These are phyloP conservation scores for Climacteris rufus DNA, from an alignment of 2,113 vertebrate genomes.

Conservation along the genomic window DNA sequence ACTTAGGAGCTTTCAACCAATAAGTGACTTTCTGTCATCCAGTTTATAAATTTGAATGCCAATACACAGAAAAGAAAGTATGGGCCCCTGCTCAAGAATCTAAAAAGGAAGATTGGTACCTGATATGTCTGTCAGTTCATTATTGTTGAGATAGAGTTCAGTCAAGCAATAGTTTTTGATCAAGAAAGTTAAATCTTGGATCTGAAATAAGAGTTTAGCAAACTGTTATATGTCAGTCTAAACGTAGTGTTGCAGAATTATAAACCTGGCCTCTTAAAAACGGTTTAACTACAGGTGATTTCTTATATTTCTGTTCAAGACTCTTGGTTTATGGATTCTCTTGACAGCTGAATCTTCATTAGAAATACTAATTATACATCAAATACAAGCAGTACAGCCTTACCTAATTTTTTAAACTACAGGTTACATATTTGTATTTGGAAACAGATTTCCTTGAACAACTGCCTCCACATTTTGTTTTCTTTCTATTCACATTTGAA, in stretches of 20 bases:
- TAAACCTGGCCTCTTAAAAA: not conserved
- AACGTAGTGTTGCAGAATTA: not conserved
- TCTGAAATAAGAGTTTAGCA: slow-evolving; percentile 69
- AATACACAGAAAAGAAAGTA: not conserved
- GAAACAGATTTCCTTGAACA: not conserved
- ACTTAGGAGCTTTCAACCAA: not conserved
- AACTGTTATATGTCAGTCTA: not conserved
- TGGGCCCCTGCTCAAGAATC: not conserved
- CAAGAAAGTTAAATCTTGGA: slow-evolving; percentile 72
- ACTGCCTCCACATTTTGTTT: not conserved
- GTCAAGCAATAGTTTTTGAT: slow-evolving; percentile 73
- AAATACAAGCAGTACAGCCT: not conserved
- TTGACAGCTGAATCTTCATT: not conserved
- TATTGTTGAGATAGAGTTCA: slow-evolving; percentile 78
- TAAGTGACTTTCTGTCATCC: not conserved
- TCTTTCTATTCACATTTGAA: not conserved
- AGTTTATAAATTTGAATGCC: not conserved
- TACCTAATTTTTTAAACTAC: not conserved
- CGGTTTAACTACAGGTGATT: not conserved
- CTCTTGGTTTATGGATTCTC: not conserved
- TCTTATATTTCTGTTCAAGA: not conserved
- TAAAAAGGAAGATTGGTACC: slow-evolving; percentile 51
- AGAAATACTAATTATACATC: not conserved
- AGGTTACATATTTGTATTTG: not conserved
- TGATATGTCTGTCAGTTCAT: slow-evolving; percentile 73